Percentiles rank a stretch among this genome's conserved stretches.
Evolutionary conservation across 2,888 invertebrate genomes (phyloP).

Genomic region (Nemoura dubitans): DNA sequence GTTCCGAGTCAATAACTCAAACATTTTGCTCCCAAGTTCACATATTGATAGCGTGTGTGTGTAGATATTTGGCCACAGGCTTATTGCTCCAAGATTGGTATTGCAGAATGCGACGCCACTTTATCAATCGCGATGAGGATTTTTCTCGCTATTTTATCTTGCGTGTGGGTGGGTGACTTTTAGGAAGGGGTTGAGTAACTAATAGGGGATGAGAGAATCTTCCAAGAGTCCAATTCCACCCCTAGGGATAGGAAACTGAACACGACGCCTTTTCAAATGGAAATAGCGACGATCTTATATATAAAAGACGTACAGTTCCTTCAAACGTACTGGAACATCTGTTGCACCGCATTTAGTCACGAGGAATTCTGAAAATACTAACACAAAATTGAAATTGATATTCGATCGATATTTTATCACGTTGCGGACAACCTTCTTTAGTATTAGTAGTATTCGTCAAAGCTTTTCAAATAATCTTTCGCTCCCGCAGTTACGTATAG

Average conservation of each 20-base stretch:
- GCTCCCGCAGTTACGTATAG: neutral
- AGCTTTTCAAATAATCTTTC: neutral
- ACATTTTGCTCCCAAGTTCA: neutral
- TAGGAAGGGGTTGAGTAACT: constrained; percentile 3
- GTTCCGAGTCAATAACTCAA: constrained; percentile 8
- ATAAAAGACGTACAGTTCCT: constrained; percentile 15
- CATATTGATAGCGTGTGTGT: constrained; percentile 14
- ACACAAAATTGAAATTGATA: neutral
- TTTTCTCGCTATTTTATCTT: constrained; percentile 34
- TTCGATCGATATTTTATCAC: neutral
- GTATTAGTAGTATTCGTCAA: neutral
- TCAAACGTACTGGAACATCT: neutral
- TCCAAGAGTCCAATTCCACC: constrained; percentile 14
- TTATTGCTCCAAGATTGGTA: neutral
- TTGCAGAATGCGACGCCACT: neutral
- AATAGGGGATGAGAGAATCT: constrained; percentile 33
- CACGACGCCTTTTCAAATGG: constrained; percentile 23
- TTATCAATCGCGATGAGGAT: constrained; percentile 28
- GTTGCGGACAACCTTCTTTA: neutral
- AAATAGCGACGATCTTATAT: neutral
- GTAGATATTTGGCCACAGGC: neutral
- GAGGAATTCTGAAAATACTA: neutral
- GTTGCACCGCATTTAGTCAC: neutral
- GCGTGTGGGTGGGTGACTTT: constrained; percentile 3
- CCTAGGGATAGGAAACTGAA: constrained; percentile 21